Evolutionary conservation across 2,888 invertebrate species (phyloP).

Genomic region (Cerastis leucographa): DNA sequence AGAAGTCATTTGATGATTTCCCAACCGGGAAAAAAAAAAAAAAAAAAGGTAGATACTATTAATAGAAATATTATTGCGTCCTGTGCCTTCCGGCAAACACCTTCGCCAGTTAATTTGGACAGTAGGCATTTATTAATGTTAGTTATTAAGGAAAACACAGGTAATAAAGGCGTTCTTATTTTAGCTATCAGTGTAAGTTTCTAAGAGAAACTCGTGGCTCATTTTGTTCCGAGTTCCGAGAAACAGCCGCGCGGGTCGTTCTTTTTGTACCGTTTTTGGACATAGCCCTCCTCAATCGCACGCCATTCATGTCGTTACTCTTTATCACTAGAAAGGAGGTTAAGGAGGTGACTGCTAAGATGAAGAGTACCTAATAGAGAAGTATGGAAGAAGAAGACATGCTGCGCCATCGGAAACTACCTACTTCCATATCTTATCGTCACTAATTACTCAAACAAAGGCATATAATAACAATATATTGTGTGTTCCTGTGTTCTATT

Average conservation of each 20-base stretch:
- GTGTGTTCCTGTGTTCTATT: not conserved
- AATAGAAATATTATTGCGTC: not conserved
- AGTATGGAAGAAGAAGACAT: too few species aligned
- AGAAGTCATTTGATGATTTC: too few species aligned
- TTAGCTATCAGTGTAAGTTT: not conserved
- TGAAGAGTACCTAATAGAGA: too few species aligned
- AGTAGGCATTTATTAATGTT: not conserved
- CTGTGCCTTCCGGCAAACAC: not conserved
- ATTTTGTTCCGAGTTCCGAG: too few species aligned
- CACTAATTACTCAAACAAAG: not conserved
- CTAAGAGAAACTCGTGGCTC: too few species aligned
- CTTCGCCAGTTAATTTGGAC: conserved; percentile 13
- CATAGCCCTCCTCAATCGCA: not conserved
- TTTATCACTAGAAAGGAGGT: too few species aligned
- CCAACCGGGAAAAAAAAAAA: too few species aligned
- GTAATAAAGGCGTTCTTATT: conserved; percentile 9
- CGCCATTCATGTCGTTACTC: not conserved
- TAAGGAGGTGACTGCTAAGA: too few species aligned
- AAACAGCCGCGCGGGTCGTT: too few species aligned
- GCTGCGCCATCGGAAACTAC: too few species aligned
- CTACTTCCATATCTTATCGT: not conserved
- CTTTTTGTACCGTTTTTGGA: too few species aligned
- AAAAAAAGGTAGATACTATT: not conserved
- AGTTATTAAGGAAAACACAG: not conserved
- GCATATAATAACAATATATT: not conserved